Conservation (phyloP, 2,797 vertebrate genomes). For the Mormyrus proboscirostris region DNA sequence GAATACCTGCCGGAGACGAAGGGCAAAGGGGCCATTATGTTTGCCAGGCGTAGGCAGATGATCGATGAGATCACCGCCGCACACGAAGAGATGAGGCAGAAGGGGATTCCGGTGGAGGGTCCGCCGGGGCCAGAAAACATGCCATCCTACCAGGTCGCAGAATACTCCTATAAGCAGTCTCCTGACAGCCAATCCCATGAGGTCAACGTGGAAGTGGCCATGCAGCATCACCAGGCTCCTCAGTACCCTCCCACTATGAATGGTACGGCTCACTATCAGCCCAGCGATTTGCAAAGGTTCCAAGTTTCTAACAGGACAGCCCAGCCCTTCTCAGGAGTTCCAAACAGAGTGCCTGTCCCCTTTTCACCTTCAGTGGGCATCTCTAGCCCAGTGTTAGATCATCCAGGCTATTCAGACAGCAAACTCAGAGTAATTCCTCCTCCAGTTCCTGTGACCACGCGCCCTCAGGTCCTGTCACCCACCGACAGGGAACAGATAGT, state of each 20-base stretch:
- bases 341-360: conserved; percentile 50
- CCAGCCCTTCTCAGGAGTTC: conserved; percentile 74
- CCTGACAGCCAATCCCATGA: conserved; percentile 44
- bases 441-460: conserved; percentile 51
- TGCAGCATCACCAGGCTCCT: conserved; percentile 18
- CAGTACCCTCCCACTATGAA: conserved; percentile 50
- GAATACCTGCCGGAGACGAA: conserved; percentile 77
- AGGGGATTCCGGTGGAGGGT: conserved; percentile 52
- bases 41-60: conserved; percentile 80
- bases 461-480: conserved; percentile 67
- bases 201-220: conserved; percentile 45
- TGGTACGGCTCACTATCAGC: conserved; percentile 54
- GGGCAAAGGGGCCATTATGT: conserved; percentile 92
- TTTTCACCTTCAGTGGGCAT: conserved; percentile 52
- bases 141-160: conserved; percentile 34
- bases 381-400: conserved; percentile 53
- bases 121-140: conserved; percentile 35
- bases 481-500: conserved; percentile 78
- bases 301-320: conserved; percentile 79
- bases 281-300: conserved; percentile 50
- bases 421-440: conserved; percentile 64
- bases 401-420: conserved; percentile 60
- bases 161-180: conserved; percentile 35
- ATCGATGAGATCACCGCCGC: conserved; percentile 82
- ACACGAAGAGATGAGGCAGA: conserved; percentile 70